phyloP scores from a whole-genome alignment of 2,113 vertebrate species.

The Morone chrysops region DNA sequence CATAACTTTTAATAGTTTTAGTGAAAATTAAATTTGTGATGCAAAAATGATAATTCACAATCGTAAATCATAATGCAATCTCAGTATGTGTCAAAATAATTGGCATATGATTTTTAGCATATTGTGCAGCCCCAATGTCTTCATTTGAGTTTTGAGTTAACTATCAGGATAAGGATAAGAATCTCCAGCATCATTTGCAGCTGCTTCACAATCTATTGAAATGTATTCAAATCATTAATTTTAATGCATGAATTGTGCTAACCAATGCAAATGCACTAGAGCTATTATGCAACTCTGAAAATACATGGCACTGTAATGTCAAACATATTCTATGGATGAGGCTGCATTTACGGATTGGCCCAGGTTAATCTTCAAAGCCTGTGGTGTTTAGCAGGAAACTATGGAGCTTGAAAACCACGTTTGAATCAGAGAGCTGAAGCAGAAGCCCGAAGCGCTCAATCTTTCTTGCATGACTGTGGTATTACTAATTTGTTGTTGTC shows the following conservation, averaged over 20 bases:
- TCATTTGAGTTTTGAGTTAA: not conserved
- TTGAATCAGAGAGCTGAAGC: constrained; percentile 3
- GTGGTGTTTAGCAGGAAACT: constrained; percentile 8
- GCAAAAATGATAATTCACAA: too few relatives aligned
- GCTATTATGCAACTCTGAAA: not conserved
- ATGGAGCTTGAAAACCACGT: not conserved
- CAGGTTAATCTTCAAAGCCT: not conserved
- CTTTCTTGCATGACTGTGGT: not conserved
- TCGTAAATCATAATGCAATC: too few relatives aligned
- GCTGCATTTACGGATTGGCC: not conserved
- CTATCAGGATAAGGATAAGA: not conserved
- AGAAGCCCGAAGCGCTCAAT: not conserved
- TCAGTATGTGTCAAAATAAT: too few relatives aligned
- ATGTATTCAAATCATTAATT: not conserved
- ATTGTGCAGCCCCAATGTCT: too few relatives aligned
- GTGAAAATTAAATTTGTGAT: too few relatives aligned
- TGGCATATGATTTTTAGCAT: too few relatives aligned
- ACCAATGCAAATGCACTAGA: not conserved
- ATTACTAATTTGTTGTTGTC: constrained; percentile 57
- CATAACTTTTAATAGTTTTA: too few relatives aligned
- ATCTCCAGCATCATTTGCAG: not conserved
- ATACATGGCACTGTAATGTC: not conserved
- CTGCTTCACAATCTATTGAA: not conserved
- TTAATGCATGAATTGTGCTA: not conserved
- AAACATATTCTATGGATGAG: not conserved